A percentile compares a stretch with the other conserved stretches of the same genome.
Evolutionary conservation across 2,797 vertebrate species (phyloP).

Genomic region (Neopelma chrysocephalum): DNA sequence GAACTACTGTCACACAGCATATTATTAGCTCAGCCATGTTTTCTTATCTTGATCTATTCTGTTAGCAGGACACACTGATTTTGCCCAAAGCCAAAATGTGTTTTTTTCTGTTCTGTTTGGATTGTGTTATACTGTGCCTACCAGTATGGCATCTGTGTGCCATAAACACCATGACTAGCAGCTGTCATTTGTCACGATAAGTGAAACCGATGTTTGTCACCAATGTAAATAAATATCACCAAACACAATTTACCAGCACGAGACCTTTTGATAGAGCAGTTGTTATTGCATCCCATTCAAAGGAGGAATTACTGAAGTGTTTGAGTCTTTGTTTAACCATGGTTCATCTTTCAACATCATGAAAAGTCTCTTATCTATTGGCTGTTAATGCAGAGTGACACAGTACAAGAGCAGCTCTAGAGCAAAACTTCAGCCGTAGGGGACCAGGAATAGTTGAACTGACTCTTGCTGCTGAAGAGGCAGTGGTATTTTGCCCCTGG

Average conservation of each 20-base stretch:
- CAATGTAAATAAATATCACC: not conserved
- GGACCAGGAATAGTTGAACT: not conserved
- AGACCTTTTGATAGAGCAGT: not conserved
- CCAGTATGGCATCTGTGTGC: not conserved
- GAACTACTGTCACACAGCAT: not conserved
- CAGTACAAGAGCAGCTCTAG: not conserved
- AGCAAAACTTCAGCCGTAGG: not conserved
- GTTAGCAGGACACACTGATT: not conserved
- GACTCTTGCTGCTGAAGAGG: not conserved
- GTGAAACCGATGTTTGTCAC: not conserved
- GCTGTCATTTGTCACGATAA: not conserved
- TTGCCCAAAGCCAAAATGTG: not conserved
- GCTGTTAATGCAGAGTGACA: not conserved
- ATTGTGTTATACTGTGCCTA: not conserved
- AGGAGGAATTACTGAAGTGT: not conserved
- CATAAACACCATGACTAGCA: not conserved
- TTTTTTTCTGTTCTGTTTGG: not conserved
- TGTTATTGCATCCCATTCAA: not conserved
- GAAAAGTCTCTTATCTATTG: not conserved
- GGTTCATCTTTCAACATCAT: not conserved
- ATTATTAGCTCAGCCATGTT: not conserved
- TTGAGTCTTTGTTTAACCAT: not conserved
- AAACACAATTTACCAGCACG: not conserved
- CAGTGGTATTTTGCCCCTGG: not conserved
- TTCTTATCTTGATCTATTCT: not conserved